Percentiles rank a stretch among this genome's conserved stretches.
Evolutionary conservation across 2,113 vertebrate species (phyloP).

Genomic region (Spheniscus mendiculus): DNA sequence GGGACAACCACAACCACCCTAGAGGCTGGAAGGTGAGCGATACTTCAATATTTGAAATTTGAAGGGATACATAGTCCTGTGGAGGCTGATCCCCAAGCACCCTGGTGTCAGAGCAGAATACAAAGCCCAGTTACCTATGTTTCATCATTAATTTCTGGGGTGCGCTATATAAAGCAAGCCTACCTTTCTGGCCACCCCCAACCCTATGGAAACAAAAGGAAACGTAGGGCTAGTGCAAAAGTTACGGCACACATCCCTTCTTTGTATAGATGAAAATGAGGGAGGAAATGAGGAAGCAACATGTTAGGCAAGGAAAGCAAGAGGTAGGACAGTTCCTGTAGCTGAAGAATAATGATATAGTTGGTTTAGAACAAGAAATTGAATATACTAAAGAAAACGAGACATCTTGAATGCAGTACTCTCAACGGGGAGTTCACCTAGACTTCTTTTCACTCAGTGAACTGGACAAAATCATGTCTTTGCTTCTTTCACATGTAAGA

Average conservation of each 20-base stretch:
- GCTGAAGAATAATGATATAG: not conserved
- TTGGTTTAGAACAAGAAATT: not conserved
- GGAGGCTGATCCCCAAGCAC: not conserved
- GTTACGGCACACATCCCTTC: not conserved
- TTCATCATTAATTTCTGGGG: not conserved
- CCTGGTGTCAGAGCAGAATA: not conserved
- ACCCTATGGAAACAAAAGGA: not conserved
- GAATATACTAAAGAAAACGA: not conserved
- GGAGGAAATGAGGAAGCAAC: not conserved
- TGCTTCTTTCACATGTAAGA: not conserved
- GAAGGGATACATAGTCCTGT: not conserved
- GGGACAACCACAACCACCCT: not conserved
- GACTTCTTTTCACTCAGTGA: not conserved
- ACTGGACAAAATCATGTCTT: not conserved
- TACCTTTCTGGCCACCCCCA: not conserved
- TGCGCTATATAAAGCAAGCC: not conserved
- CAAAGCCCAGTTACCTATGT: not conserved
- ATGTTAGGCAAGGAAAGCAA: not conserved
- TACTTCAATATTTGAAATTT: not conserved
- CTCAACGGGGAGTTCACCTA: not conserved
- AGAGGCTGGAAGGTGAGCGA: too few species aligned
- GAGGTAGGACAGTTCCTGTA: too few species aligned
- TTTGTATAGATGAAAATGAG: not conserved
- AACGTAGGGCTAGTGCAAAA: too few species aligned
- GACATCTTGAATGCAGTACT: not conserved